These are phyloP conservation scores for Cinclus mexicanus DNA, from an alignment of 2,113 vertebrate genomes.

Conservation along the genomic window DNA sequence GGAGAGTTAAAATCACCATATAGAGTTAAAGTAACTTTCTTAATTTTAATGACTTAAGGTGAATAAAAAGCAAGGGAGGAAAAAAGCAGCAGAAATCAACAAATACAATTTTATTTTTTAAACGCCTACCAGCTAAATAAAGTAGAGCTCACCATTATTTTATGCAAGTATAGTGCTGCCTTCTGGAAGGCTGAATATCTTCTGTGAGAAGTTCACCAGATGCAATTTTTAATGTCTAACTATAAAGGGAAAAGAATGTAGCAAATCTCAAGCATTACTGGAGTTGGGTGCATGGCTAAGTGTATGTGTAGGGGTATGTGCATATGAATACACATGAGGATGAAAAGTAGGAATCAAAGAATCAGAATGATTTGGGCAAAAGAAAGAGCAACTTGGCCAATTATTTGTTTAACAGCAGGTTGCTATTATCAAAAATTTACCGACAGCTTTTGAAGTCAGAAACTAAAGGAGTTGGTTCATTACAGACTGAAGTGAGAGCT, in stretches of 20 bases:
- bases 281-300: neutral
- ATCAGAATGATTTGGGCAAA: neutral
- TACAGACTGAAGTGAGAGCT: neutral
- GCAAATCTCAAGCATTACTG: conserved; percentile 26
- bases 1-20: neutral
- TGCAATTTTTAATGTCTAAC: neutral
- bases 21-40: neutral
- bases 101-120: neutral
- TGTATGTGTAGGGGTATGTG: neutral
- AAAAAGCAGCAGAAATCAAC: neutral
- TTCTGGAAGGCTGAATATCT: neutral
- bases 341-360: neutral
- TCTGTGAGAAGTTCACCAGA: neutral
- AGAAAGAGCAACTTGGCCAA: neutral
- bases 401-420: neutral
- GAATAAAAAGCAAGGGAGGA: neutral
- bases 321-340: neutral
- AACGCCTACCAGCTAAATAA: neutral
- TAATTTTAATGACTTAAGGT: neutral
- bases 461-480: neutral
- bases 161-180: neutral
- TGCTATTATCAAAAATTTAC: neutral
- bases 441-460: neutral
- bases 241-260: conserved; percentile 49
- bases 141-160: neutral